Conservation (phyloP, 37 sponge, comb jelly and placozoan genomes). For the Spongia lamella region DNA sequence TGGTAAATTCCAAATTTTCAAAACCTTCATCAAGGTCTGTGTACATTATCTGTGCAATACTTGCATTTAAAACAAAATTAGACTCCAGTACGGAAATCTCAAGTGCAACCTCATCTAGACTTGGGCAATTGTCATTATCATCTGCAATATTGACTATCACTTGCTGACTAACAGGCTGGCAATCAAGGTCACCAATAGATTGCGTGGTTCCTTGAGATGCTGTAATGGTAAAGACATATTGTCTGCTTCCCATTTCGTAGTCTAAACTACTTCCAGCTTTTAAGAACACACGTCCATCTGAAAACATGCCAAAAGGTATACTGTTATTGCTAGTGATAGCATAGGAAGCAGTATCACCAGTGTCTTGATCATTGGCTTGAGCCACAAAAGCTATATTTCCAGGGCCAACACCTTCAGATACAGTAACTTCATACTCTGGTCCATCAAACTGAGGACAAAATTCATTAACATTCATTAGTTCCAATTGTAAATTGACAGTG, state of each 20-base stretch:
- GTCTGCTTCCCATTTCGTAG: too few relatives aligned
- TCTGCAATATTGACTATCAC: conserved; percentile 28
- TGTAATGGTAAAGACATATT: not conserved
- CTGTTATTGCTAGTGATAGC: too few relatives aligned
- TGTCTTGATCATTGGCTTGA: conserved; percentile 37
- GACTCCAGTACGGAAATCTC: conserved; percentile 41
- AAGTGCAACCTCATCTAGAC: not conserved
- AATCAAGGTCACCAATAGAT: not conserved
- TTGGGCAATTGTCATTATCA: conserved; percentile 53
- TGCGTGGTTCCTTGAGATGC: not conserved
- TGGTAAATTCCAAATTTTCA: conserved; percentile 11
- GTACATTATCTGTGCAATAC: conserved; percentile 21
- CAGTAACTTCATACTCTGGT: not conserved
- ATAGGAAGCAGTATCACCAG: too few relatives aligned
- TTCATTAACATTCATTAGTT: too few relatives aligned
- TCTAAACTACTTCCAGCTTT: too few relatives aligned
- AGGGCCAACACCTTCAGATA: conserved; percentile 10
- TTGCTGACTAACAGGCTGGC: not conserved
- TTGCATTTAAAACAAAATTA: not conserved
- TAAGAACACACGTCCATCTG: too few relatives aligned
- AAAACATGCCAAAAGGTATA: too few relatives aligned
- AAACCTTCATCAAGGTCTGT: conserved; percentile 40
- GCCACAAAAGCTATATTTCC: conserved; percentile 1
- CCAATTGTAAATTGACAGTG: conserved; percentile 35
- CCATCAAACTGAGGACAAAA: not conserved